A percentile compares a stretch with the other conserved stretches of the same genome.
phyloP scores from a whole-genome alignment of 1,140 invertebrate genomes.

The Paracyclopina nana region DNA sequence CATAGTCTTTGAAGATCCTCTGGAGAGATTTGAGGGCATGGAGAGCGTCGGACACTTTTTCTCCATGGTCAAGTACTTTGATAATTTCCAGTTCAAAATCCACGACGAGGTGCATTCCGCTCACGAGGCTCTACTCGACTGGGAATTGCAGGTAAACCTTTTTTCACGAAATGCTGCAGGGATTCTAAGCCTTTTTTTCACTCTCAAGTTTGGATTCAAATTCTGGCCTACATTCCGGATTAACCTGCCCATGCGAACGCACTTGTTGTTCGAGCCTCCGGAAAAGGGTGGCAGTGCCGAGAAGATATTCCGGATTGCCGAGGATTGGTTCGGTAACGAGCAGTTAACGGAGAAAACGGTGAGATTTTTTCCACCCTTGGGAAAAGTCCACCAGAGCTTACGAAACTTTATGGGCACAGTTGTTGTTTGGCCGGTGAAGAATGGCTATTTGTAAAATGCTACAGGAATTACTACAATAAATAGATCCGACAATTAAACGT shows the following conservation, averaged over 20 bases:
- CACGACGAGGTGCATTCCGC: neutral
- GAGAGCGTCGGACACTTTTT: neutral
- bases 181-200: too few species aligned
- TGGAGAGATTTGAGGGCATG: neutral
- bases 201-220: too few species aligned
- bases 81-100: neutral
- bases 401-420: too few species aligned
- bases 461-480: too few species aligned
- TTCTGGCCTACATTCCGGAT: neutral
- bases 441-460: too few species aligned
- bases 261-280: neutral
- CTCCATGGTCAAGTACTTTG: neutral
- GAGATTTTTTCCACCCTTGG: too few species aligned
- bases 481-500: too few species aligned
- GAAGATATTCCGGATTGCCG: conserved; percentile 4
- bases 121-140: neutral
- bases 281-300: neutral
- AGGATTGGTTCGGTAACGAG: conserved; percentile 4
- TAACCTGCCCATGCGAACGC: neutral
- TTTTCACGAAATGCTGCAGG: too few species aligned
- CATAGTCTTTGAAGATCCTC: neutral
- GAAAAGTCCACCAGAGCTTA: too few species aligned
- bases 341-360: conserved; percentile 8
- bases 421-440: too few species aligned
- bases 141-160: neutral